A percentile compares a stretch with the other conserved stretches of the same genome.
Evolutionary conservation across 2,888 invertebrate species (phyloP).

Genomic region (Leptinotarsa rubiginosa): DNA sequence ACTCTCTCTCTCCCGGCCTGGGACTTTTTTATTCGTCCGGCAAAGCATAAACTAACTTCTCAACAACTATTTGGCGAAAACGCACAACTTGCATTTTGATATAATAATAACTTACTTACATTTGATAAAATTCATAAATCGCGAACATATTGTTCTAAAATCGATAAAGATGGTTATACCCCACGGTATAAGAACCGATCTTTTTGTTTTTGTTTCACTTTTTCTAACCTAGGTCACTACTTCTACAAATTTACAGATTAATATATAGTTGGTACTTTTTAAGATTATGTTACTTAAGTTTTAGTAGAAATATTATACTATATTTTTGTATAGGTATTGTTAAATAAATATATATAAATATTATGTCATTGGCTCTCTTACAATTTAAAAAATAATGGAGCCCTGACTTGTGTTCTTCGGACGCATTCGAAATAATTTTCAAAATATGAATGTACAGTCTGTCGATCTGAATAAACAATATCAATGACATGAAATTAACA

Average conservation of each 20-base stretch:
- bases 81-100: slow-evolving; percentile 65
- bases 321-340: slow-evolving; percentile 61
- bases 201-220: slow-evolving; percentile 49
- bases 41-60: slow-evolving; percentile 66
- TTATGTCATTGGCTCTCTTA: slow-evolving; percentile 61
- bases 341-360: slow-evolving; percentile 61
- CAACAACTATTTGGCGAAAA: slow-evolving; percentile 66
- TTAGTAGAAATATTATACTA: slow-evolving; percentile 65
- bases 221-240: slow-evolving; percentile 57
- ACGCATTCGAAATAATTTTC: slow-evolving; percentile 31
- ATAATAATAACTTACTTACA: slow-evolving; percentile 61
- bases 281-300: slow-evolving; percentile 66
- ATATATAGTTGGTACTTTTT: slow-evolving; percentile 76
- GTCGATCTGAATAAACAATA: slow-evolving; percentile 12
- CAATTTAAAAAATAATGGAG: slow-evolving; percentile 50
- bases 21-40: slow-evolving; percentile 55
- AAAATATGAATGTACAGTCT: slow-evolving; percentile 4
- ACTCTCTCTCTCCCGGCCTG: slow-evolving; percentile 56
- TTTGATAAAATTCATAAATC: slow-evolving; percentile 66
- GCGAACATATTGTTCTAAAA: slow-evolving; percentile 65
- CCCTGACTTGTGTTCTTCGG: slow-evolving; percentile 41
- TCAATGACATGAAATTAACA: slow-evolving; percentile 16
- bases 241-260: slow-evolving; percentile 66
- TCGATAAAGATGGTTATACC: slow-evolving; percentile 60
- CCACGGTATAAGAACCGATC: slow-evolving; percentile 51